These are phyloP conservation scores for Polia nebulosa DNA, from an alignment of 2,888 invertebrate species.

Conservation along the genomic window DNA sequence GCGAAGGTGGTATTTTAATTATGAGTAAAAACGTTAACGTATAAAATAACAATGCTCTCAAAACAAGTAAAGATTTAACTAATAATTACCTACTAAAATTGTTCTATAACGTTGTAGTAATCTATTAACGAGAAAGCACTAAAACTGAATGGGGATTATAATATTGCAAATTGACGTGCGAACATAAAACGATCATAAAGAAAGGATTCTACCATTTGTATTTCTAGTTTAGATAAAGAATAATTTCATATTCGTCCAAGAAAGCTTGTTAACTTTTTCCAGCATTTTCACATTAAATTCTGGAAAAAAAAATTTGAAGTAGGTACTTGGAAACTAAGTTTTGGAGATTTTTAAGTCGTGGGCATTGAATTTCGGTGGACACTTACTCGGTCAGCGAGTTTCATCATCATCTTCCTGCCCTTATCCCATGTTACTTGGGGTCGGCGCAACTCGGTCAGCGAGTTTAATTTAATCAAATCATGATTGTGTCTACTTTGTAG, in stretches of 20 bases:
- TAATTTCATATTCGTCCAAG: background rate
- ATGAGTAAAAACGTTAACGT: background rate
- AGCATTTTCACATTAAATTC: conserved; percentile 10
- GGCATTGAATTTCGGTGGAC: background rate
- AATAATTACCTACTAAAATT: background rate
- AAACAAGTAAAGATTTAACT: background rate
- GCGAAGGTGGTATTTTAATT: background rate
- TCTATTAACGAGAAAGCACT: conserved; percentile 3
- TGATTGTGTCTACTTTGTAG: background rate
- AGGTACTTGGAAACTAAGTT: conserved; percentile 11
- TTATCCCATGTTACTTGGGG: too few relatives aligned
- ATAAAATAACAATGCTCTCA: background rate
- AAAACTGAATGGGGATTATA: background rate
- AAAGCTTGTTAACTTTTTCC: background rate
- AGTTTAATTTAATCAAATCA: conserved; percentile 12
- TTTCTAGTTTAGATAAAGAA: conserved; percentile 3
- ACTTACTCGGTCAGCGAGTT: background rate
- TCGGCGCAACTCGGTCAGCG: background rate
- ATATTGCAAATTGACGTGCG: background rate
- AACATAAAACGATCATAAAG: background rate
- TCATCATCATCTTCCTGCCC: too few relatives aligned
- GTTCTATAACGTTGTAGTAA: background rate
- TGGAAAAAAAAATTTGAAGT: background rate
- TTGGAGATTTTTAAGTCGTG: background rate
- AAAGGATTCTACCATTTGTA: background rate